These are phyloP conservation scores for Drosophila littoralis DNA, from an alignment of 1,140 invertebrate genomes.

Conservation along the genomic window DNA sequence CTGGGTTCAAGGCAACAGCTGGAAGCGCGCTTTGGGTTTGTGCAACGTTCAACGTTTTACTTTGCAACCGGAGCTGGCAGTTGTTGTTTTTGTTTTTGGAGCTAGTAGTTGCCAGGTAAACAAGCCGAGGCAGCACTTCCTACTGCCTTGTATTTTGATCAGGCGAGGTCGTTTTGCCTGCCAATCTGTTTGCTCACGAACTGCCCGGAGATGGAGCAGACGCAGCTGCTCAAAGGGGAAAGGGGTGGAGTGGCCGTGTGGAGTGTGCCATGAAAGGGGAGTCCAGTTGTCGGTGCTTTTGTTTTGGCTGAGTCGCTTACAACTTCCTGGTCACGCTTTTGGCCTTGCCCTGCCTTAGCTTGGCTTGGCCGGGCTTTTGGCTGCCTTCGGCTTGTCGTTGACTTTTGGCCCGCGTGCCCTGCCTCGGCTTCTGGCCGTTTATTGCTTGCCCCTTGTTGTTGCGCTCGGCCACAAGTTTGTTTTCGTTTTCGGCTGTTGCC, in stretches of 20 bases:
- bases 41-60: constrained; percentile 37
- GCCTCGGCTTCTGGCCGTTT: constrained; percentile 51
- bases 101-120: constrained; percentile 50
- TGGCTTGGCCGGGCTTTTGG: constrained; percentile 32
- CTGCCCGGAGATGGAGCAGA: constrained; percentile 18
- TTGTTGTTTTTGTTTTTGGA: constrained; percentile 30
- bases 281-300: constrained; percentile 34
- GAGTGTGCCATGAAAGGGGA: background rate
- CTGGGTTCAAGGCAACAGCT: constrained; percentile 31
- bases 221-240: background rate
- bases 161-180: constrained; percentile 67
- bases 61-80: constrained; percentile 24
- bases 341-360: constrained; percentile 41
- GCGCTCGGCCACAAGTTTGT: constrained; percentile 73
- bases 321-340: constrained; percentile 77
- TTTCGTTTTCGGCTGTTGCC: constrained; percentile 63
- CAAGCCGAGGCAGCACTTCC: constrained; percentile 53
- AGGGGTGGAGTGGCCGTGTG: background rate
- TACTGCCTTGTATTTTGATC: constrained; percentile 52
- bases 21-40: constrained; percentile 21
- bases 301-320: constrained; percentile 67
- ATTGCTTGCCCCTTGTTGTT: constrained; percentile 56
- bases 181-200: constrained; percentile 77
- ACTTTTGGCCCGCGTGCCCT: constrained; percentile 22
- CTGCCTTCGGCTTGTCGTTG: constrained; percentile 32